These are phyloP conservation scores for Empis stercorea DNA, from an alignment of 2,888 invertebrate genomes.

Conservation along the genomic window DNA sequence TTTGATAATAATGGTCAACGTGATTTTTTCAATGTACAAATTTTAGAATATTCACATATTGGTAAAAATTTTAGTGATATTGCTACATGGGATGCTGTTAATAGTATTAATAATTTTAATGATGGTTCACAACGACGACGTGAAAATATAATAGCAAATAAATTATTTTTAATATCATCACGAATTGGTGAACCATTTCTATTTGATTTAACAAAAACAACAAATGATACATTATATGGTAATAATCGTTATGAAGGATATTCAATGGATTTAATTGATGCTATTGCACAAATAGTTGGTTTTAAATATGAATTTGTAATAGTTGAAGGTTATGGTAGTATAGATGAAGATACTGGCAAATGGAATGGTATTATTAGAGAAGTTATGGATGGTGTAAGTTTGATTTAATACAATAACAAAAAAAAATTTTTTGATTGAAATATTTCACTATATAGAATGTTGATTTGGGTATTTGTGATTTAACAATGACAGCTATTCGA, in stretches of 20 bases:
- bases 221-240: slow-evolving; percentile 44
- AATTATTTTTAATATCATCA: slow-evolving; percentile 57
- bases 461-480: slow-evolving; percentile 88
- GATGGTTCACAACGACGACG: slow-evolving; percentile 19
- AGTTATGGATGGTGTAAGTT: slow-evolving; percentile 1
- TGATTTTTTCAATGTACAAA: slow-evolving; percentile 49
- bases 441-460: slow-evolving; percentile 54
- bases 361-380: not conserved
- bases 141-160: slow-evolving; percentile 41
- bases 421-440: not conserved
- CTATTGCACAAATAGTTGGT: slow-evolving; percentile 55
- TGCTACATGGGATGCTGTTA: slow-evolving; percentile 33
- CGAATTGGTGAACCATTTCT: slow-evolving; percentile 63
- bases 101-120: slow-evolving; percentile 39
- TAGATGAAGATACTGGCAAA: slow-evolving; percentile 42
- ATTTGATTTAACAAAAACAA: slow-evolving; percentile 27
- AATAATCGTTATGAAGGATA: slow-evolving; percentile 80
- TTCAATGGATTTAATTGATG: slow-evolving; percentile 77
- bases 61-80: slow-evolving; percentile 44
- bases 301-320: slow-evolving; percentile 60
- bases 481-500: slow-evolving; percentile 88
- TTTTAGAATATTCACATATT: slow-evolving; percentile 47
- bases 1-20: slow-evolving; percentile 48
- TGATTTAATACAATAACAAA: not conserved
- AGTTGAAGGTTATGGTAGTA: slow-evolving; percentile 62